Conservation (phyloP, 2,113 vertebrate genomes). For the Hyla sarda region DNA sequence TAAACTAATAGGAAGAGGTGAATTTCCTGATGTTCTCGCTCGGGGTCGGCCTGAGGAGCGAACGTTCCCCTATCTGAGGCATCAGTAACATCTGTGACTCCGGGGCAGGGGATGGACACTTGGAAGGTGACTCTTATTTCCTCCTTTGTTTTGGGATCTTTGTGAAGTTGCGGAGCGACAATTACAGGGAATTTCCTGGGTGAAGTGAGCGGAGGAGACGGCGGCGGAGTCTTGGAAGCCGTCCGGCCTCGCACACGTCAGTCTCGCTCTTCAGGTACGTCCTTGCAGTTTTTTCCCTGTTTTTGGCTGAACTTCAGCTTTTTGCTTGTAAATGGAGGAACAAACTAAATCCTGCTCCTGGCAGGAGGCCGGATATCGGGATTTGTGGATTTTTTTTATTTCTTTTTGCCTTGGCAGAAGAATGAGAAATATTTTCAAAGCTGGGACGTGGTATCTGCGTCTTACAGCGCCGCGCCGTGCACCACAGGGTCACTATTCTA, state of each 20-base stretch:
- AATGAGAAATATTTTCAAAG: conserved; percentile 1
- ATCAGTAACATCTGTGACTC: conserved; percentile 85
- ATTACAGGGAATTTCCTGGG: conserved; percentile 63
- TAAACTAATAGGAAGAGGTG: conserved; percentile 79
- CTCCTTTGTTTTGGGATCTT: conserved; percentile 66
- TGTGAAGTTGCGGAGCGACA: conserved; percentile 67
- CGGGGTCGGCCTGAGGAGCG: conserved; percentile 76
- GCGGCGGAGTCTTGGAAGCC: conserved; percentile 66
- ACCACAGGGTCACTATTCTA: not conserved
- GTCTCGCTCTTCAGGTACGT: conserved; percentile 68
- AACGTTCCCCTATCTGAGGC: conserved; percentile 77
- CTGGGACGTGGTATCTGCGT: not conserved
- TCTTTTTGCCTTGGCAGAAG: not conserved
- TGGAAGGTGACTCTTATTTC: conserved; percentile 76
- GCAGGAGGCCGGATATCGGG: not conserved
- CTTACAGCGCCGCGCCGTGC: not conserved
- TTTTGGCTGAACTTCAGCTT: conserved; percentile 23
- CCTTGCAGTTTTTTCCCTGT: conserved; percentile 67
- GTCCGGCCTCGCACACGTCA: conserved; percentile 66
- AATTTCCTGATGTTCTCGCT: conserved; percentile 80
- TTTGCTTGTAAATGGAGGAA: not conserved
- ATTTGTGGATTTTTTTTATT: not conserved
- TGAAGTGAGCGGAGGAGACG: conserved; percentile 64
- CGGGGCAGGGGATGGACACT: conserved; percentile 68
- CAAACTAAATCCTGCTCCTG: not conserved